Conservation (phyloP, 2,113 vertebrate genomes). For the Psittacus erithacus region DNA sequence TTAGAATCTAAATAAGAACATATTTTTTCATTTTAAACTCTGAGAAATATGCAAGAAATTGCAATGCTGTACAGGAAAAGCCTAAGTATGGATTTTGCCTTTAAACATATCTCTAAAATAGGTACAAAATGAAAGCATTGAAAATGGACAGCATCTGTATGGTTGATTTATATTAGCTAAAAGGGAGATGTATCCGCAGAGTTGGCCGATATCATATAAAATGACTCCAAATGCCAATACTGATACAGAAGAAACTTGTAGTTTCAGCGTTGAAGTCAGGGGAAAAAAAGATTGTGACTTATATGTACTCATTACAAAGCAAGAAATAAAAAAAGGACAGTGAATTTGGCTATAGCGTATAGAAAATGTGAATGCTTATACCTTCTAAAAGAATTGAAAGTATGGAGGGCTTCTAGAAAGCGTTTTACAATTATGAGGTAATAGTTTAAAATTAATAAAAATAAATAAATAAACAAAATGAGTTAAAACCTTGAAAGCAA, state of each 20-base stretch:
- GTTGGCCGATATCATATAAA: background rate
- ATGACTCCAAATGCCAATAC: background rate
- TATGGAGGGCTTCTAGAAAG: background rate
- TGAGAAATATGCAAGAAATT: background rate
- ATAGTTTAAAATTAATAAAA: background rate
- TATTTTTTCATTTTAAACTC: background rate
- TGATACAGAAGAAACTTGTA: background rate
- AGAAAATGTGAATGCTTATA: background rate
- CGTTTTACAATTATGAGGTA: background rate
- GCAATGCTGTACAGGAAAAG: background rate
- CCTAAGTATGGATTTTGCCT: background rate
- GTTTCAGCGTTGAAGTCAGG: background rate
- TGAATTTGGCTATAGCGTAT: background rate
- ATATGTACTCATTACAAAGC: background rate
- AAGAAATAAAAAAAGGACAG: background rate
- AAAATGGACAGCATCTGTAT: background rate
- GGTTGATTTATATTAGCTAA: background rate
- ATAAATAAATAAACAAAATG: background rate
- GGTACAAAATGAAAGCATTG: background rate
- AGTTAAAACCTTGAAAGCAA: background rate
- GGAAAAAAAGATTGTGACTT: background rate
- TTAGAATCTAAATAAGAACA: background rate
- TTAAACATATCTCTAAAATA: background rate
- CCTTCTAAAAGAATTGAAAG: background rate
- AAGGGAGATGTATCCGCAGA: background rate